Evolutionary conservation across 1,140 invertebrate species (phyloP).

Genomic region (Colletes gigas): DNA sequence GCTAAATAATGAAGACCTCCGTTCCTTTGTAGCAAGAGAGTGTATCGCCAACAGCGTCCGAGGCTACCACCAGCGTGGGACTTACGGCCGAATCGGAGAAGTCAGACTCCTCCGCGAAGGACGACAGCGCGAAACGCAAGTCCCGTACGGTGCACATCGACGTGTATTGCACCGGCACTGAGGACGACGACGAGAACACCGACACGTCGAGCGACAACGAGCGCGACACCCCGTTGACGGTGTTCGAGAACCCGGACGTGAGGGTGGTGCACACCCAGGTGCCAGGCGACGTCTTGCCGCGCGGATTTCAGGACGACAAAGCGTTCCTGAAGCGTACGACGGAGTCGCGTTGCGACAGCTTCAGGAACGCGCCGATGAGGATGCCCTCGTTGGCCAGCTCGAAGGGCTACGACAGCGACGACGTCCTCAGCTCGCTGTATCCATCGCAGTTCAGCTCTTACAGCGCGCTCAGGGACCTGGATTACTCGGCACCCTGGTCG

Average conservation of each 20-base stretch:
- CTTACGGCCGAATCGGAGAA: slow-evolving; percentile 52
- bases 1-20: no score
- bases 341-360: slow-evolving; percentile 63
- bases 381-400: slow-evolving; percentile 76
- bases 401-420: slow-evolving; percentile 81
- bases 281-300: slow-evolving; percentile 78
- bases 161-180: slow-evolving; percentile 88
- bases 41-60: slow-evolving; percentile 48
- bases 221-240: slow-evolving; percentile 83
- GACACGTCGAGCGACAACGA: slow-evolving; percentile 74
- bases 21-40: slow-evolving; percentile 57
- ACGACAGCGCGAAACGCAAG: slow-evolving; percentile 80
- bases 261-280: slow-evolving; percentile 83
- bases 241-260: slow-evolving; percentile 84
- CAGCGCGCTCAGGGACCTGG: slow-evolving; percentile 81
- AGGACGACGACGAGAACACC: slow-evolving; percentile 82
- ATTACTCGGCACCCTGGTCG: slow-evolving; percentile 78
- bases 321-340: slow-evolving; percentile 68
- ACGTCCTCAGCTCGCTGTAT: slow-evolving; percentile 83
- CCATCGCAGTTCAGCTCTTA: slow-evolving; percentile 85
- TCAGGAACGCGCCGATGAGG: slow-evolving; percentile 66
- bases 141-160: slow-evolving; percentile 89
- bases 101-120: slow-evolving; percentile 66
- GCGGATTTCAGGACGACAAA: slow-evolving; percentile 71
- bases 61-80: slow-evolving; percentile 39